Conservation (phyloP, 2,113 vertebrate genomes). For the Oenanthe melanoleuca region DNA sequence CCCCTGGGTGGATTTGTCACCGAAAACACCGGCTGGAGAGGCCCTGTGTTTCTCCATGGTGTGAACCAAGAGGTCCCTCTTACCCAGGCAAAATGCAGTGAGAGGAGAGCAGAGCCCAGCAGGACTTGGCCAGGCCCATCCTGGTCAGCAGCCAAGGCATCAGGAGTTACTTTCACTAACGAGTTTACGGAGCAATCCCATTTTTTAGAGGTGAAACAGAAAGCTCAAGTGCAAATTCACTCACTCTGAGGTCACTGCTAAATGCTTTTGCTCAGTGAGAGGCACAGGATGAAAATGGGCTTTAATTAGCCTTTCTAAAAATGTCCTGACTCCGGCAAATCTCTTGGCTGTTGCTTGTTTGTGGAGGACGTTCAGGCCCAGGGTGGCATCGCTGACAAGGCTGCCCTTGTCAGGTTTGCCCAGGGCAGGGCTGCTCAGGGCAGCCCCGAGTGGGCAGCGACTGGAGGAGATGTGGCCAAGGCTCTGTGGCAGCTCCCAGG, state of each 20-base stretch:
- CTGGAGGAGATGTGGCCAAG: not conserved
- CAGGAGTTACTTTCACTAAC: constrained; percentile 43
- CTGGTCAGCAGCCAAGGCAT: constrained; percentile 2
- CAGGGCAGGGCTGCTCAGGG: not conserved
- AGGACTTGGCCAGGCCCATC: not conserved
- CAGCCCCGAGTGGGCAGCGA: accelerated
- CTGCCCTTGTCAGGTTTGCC: not conserved
- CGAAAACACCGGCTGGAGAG: not conserved
- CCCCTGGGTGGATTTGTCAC: not conserved
- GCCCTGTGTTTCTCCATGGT: not conserved
- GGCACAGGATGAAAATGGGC: constrained; percentile 19
- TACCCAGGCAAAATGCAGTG: not conserved
- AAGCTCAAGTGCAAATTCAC: constrained; percentile 35
- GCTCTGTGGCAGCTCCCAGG: accelerated
- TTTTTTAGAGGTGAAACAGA: constrained; percentile 40
- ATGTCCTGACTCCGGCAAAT: not conserved
- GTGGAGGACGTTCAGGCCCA: not conserved
- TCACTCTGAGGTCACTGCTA: constrained; percentile 14
- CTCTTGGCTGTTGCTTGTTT: not conserved
- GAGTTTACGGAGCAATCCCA: constrained; percentile 25
- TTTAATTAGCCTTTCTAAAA: constrained; percentile 53
- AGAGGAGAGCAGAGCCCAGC: not conserved
- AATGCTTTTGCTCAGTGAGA: not conserved
- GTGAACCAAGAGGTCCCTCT: not conserved
- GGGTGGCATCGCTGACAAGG: not conserved